Evolutionary conservation across 2,797 vertebrate genomes (phyloP).

Genomic region (Melanotaenia boesemani): DNA sequence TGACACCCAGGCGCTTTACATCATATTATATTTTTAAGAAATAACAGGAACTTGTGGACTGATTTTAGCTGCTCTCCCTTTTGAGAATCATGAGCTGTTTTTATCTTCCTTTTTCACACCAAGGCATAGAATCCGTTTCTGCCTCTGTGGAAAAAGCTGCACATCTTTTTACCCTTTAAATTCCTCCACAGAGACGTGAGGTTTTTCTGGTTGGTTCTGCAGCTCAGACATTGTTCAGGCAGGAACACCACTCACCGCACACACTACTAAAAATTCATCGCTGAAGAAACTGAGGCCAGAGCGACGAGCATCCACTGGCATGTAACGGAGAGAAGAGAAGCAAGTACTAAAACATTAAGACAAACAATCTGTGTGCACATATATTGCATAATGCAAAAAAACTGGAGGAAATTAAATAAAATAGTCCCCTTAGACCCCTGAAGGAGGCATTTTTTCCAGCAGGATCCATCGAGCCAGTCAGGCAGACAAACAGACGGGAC

Average conservation of each 20-base stretch:
- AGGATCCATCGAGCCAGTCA: neutral
- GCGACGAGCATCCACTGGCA: slow-evolving; percentile 11
- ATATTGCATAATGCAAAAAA: neutral
- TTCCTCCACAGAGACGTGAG: neutral
- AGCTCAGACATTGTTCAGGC: neutral
- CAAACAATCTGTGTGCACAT: neutral
- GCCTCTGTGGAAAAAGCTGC: no score
- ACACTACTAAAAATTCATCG: neutral
- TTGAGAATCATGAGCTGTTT: no score
- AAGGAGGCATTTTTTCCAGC: neutral
- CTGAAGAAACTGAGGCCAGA: neutral
- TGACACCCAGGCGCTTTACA: no score
- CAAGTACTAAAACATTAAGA: slow-evolving; percentile 23
- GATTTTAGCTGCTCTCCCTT: no score
- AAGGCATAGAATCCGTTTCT: no score
- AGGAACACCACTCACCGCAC: neutral
- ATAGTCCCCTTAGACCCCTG: neutral
- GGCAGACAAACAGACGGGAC: neutral
- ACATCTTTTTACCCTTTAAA: no score
- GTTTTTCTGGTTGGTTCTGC: neutral
- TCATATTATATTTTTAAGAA: no score
- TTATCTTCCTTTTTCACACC: no score
- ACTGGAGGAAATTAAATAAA: slow-evolving; percentile 4
- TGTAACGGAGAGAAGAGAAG: slow-evolving; percentile 3
- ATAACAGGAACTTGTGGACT: no score